Evolutionary conservation across 1,140 invertebrate species (phyloP), one percentile per base, ranked within the genome.

Genomic region (Dolichoris vasculosae): DNA sequence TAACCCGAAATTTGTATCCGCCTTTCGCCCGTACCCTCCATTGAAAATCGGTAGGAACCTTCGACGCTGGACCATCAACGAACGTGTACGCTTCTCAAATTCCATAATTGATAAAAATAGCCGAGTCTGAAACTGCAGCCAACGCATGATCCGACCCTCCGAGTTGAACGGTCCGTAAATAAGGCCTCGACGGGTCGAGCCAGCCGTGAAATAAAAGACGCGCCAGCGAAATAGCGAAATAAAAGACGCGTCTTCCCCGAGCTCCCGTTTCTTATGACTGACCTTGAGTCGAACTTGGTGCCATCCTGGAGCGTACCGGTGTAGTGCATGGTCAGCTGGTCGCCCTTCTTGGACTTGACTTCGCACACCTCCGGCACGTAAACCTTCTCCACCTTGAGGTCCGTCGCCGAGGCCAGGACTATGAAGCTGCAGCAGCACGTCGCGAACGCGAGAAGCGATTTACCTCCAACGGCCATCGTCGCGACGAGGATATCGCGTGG

Each of bases 241-340:
- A n/a, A n/a, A n/a, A n/a, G n/a, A n/a, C n/a, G 26, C 8, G 63
- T 1, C 63, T 26, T 30, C 4, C 17, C 13, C 55, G 59, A 26
- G 63, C 26, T 30, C 8, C 32, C 30, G 30, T 20, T 4, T 2
- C 63, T 35, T 59, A 46, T 69, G 80, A 94, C 94, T 95, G 94
- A 98, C 97, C 97, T 98, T 88, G 97, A 98, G 92, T 99, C 97
- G 91, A 99, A 99, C 93, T 98, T 97, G 89, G 95, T 97, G 82
- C 97, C 97, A 93, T 98, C 97, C 86, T 94, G 94, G 64, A 98
- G 94, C 35, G 96, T 98, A 87, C 98, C 98, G 55, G 96, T 97
- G 91, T 99, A 99, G 92, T 99, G 98, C 97, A 99, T 98, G 75
- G 97, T 97, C 55, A 99, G 95, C 94, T 96, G 96, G 92, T 98